Conservation (phyloP, 1,140 invertebrate genomes). For the Cecropterus lyciades region DNA sequence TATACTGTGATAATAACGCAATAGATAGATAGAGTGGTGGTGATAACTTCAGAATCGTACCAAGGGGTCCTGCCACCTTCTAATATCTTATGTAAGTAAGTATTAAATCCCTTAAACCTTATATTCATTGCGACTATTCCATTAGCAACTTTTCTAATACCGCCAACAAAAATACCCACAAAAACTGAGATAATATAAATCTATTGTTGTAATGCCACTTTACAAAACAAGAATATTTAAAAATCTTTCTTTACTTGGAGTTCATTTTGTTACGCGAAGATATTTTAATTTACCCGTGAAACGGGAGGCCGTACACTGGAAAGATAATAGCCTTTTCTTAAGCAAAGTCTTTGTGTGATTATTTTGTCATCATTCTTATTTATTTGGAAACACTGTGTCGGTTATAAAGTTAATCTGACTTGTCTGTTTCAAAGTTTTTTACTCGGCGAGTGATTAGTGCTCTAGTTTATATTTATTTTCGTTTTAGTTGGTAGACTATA, state of each 20-base stretch:
- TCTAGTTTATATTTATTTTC: conserved; percentile 34
- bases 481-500: neutral
- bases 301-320: neutral
- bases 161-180: too few relatives aligned
- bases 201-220: neutral
- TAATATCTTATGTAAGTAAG: neutral
- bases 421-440: conserved; percentile 31
- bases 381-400: neutral
- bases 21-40: too few relatives aligned
- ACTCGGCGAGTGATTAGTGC: conserved; percentile 34
- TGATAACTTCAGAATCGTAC: too few relatives aligned
- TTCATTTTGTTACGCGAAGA: neutral
- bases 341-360: neutral
- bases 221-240: neutral
- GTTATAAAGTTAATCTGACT: conserved; percentile 12
- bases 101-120: neutral
- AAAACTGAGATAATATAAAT: neutral
- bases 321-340: neutral
- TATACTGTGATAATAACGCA: too few relatives aligned
- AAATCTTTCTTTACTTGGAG: neutral
- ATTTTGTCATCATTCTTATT: neutral
- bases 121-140: neutral
- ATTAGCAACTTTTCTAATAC: neutral
- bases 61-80: too few relatives aligned
- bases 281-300: neutral